Evolutionary conservation across 2,113 vertebrate genomes (phyloP).

Genomic region (Xiphophorus hellerii): DNA sequence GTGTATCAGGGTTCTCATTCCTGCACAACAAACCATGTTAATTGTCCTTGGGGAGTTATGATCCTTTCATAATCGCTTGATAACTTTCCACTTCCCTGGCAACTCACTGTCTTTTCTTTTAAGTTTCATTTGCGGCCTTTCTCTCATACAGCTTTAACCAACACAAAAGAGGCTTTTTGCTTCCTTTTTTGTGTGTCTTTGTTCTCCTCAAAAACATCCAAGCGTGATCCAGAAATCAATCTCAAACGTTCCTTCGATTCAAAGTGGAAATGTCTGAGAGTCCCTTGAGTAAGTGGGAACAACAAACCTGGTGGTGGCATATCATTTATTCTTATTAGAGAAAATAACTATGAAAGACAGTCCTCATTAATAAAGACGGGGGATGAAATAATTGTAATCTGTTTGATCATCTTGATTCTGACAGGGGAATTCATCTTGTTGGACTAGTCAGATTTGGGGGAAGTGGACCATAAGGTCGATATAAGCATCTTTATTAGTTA

Average conservation of each 20-base stretch:
- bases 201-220: constrained; percentile 56
- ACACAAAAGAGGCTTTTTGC: constrained; percentile 8
- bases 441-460: constrained; percentile 78
- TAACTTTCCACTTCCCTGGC: constrained; percentile 73
- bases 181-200: constrained; percentile 40
- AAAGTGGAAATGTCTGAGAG: constrained; percentile 65
- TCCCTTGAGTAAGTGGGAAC: constrained; percentile 69
- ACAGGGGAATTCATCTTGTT: constrained; percentile 85
- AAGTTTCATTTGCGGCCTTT: constrained; percentile 59
- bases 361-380: constrained; percentile 85
- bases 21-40: constrained; percentile 74
- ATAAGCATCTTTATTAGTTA: constrained; percentile 82
- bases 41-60: constrained; percentile 73
- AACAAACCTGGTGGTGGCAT: constrained; percentile 81
- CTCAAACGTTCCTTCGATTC: constrained; percentile 56
- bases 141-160: constrained; percentile 48
- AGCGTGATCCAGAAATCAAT: constrained; percentile 65
- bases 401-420: constrained; percentile 86
- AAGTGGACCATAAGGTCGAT: constrained; percentile 84
- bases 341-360: constrained; percentile 85
- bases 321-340: constrained; percentile 85
- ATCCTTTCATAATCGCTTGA: constrained; percentile 71
- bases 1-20: constrained; percentile 69
- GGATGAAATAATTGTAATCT: constrained; percentile 87
- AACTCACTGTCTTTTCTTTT: constrained; percentile 66